Conservation (phyloP, 2,113 vertebrate genomes). For the Coptodon bakossiorum region DNA sequence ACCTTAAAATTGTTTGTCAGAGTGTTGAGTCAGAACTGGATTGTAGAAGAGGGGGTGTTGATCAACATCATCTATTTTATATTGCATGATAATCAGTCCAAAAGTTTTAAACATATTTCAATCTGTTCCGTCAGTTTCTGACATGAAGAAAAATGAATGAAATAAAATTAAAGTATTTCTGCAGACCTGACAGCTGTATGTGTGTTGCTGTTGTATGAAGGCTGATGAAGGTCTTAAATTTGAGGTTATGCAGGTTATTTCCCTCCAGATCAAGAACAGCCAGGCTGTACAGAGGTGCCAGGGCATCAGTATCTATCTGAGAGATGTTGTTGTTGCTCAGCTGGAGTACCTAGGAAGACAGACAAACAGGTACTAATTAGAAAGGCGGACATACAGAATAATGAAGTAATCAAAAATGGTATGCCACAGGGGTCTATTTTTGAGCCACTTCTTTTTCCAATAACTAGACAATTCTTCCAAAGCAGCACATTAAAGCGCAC, state of each 20-base stretch:
- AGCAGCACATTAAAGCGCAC: neutral
- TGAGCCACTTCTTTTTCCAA: neutral
- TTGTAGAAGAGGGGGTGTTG: neutral
- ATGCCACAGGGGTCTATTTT: neutral
- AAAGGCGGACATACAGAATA: neutral
- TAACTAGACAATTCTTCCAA: neutral
- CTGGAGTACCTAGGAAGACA: slow-evolving; percentile 51
- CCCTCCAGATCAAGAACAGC: slow-evolving; percentile 56
- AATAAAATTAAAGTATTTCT: neutral
- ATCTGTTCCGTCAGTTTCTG: neutral
- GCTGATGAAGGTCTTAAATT: slow-evolving; percentile 70
- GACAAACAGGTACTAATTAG: neutral
- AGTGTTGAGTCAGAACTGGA: neutral
- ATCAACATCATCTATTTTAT: neutral
- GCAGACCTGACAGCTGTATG: slow-evolving; percentile 64
- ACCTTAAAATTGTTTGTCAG: neutral
- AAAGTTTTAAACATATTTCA: neutral
- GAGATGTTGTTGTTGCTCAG: slow-evolving; percentile 70
- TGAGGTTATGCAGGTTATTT: slow-evolving; percentile 66
- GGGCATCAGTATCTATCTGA: slow-evolving; percentile 58
- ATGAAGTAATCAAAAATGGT: neutral
- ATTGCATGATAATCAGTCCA: neutral
- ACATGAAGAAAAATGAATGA: neutral
- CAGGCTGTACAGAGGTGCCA: slow-evolving; percentile 62
- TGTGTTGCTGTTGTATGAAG: slow-evolving; percentile 62